Base-by-base conservation (phyloP, 2,797 vertebrate species). In the Cossypha niveicapilla region DNA sequence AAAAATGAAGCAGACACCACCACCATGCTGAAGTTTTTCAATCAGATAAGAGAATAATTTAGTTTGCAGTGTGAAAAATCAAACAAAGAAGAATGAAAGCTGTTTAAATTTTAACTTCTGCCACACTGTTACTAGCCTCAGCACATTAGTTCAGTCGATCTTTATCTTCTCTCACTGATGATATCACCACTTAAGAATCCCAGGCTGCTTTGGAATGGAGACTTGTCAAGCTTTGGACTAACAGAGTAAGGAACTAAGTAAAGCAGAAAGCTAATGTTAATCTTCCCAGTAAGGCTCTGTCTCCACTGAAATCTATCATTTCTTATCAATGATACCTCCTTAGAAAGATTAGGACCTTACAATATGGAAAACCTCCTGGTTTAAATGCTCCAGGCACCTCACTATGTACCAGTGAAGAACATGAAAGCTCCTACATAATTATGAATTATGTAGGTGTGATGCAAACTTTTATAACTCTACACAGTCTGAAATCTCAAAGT, bases 21-120 rank as follows among this genome's bases (percentile, higher is more conserved):
- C 45, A 84, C 25, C 44, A 54, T 0, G 2, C 45, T 44, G 3
- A 94, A 90, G 51, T 54, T 75, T 41, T 92, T 92, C 45, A 14
- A 90, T 92, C 88, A 90, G 94, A 92, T 95, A 95, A 82, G 53
- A 50, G 74, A 90, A 86, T 82, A 78, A 87, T 94, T 92, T 54
- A 82, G 79, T 78, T 89, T 70, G 53, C 76, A 80, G 85, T 45
- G 78, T 92, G 90, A 96, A 96, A 83, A 97, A 92, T 86, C 90
- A 94, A 95, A 93, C 85, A 91, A 96, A 94, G 91, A 73, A 84
- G 74, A 95, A 94, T 44, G 83, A 91, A 92, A 77, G 74, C 88
- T 93, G 70, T 94, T 96, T 92, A 95, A 92, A 94, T 95, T 95
- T 96, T 67, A 96, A 89, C 92, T 91, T 93, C 87, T 95, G 83